Conservation (phyloP, 2,888 invertebrate species). For the Phytoseiulus persimilis region DNA sequence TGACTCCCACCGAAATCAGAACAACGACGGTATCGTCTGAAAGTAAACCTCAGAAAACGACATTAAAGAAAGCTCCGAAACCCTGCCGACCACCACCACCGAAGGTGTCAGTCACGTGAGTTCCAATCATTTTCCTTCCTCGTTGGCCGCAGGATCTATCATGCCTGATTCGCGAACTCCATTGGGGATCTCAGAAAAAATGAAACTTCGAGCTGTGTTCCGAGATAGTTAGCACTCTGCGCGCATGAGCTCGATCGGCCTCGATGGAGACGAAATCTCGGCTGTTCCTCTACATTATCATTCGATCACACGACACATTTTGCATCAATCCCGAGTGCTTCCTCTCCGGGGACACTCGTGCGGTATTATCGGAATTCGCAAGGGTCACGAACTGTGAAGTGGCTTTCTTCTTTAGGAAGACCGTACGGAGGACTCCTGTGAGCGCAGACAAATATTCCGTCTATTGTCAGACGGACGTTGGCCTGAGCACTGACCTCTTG, state of each 20-base stretch:
- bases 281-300: too few relatives aligned
- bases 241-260: too few relatives aligned
- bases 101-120: conserved; percentile 35
- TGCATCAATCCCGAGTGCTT: background rate
- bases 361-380: background rate
- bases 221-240: too few relatives aligned
- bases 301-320: background rate
- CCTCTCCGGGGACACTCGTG: background rate
- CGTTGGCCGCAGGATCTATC: background rate
- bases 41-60: conserved; percentile 10
- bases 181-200: too few relatives aligned
- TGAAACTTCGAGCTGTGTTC: too few relatives aligned
- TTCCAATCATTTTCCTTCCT: background rate
- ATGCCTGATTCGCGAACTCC: too few relatives aligned
- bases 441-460: conserved; percentile 26
- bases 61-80: conserved; percentile 11
- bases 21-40: conserved; percentile 29
- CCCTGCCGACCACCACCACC: conserved; percentile 15
- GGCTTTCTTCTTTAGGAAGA: background rate
- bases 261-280: too few relatives aligned
- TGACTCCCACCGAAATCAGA: conserved; percentile 10
- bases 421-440: background rate
- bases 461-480: conserved; percentile 31
- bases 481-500: conserved; percentile 24
- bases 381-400: background rate